phyloP scores from a whole-genome alignment of 1,140 invertebrate genomes.

The Ditylenchus dipsaci region DNA sequence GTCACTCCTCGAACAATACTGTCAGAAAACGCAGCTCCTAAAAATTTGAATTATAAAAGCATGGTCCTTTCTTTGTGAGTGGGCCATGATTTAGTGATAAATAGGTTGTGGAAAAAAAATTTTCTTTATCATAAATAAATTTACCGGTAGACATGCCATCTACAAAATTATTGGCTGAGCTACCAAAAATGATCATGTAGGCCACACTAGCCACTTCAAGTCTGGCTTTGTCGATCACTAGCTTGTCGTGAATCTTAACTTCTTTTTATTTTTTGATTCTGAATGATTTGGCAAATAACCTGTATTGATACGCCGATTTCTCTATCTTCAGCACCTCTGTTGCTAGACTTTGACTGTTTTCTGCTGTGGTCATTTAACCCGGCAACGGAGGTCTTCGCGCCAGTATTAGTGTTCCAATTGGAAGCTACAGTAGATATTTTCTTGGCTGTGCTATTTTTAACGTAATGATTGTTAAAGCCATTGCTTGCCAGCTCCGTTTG shows the following conservation, averaged over 20 bases:
- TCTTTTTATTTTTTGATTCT: too few species aligned
- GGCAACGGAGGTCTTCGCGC: neutral
- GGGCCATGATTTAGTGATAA: too few species aligned
- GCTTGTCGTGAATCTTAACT: constrained; percentile 33
- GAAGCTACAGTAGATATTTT: too few species aligned
- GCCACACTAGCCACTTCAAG: constrained; percentile 44
- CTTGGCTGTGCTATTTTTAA: too few species aligned
- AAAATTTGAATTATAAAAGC: neutral
- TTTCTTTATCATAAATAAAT: neutral
- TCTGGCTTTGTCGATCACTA: constrained; percentile 41
- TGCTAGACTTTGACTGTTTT: neutral
- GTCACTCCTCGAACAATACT: constrained; percentile 66
- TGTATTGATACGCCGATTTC: constrained; percentile 35
- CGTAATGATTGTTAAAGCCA: too few species aligned
- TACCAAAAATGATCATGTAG: constrained; percentile 69
- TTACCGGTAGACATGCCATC: constrained; percentile 66
- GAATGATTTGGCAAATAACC: constrained; percentile 10
- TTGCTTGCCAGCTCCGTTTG: too few species aligned
- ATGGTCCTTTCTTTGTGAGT: too few species aligned
- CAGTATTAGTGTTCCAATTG: too few species aligned
- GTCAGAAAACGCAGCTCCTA: constrained; percentile 68
- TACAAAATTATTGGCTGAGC: constrained; percentile 70
- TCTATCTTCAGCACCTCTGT: constrained; percentile 1
- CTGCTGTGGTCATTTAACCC: neutral
- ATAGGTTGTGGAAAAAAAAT: too few species aligned